Evolutionary conservation across 2,797 vertebrate species (phyloP).

Genomic region (Lutjanus argentimaculatus): DNA sequence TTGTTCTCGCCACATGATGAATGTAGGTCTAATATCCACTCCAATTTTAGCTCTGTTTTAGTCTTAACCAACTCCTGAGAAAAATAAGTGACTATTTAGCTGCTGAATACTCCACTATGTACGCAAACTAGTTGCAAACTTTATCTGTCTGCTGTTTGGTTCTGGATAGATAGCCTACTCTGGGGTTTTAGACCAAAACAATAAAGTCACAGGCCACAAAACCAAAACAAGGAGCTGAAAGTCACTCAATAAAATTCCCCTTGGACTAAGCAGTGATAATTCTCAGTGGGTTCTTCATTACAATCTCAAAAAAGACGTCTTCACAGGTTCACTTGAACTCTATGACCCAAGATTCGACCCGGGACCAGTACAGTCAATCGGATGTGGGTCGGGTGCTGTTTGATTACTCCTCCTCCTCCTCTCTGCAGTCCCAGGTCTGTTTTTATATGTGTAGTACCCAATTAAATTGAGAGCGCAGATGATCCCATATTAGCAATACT

Average conservation of each 20-base stretch:
- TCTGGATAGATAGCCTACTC: accelerated
- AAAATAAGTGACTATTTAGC: background rate
- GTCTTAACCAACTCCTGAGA: background rate
- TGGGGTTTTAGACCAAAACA: background rate
- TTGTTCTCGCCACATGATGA: background rate
- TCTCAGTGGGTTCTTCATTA: background rate
- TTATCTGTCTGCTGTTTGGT: no score
- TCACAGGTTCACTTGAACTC: no score
- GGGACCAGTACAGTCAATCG: no score
- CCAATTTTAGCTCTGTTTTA: background rate
- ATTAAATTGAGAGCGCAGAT: no score
- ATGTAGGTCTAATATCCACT: background rate
- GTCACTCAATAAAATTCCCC: background rate
- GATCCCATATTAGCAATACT: no score
- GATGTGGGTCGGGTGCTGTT: no score
- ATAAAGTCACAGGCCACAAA: background rate
- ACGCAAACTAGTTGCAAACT: background rate
- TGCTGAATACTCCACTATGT: background rate
- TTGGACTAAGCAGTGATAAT: background rate
- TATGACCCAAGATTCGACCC: no score
- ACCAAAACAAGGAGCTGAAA: background rate
- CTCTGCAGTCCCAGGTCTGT: no score
- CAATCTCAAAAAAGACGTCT: background rate
- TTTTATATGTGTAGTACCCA: no score
- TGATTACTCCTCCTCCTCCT: no score